Evolutionary conservation across 2,888 invertebrate genomes (phyloP).

Genomic region (Trichopoda pennipes): DNA sequence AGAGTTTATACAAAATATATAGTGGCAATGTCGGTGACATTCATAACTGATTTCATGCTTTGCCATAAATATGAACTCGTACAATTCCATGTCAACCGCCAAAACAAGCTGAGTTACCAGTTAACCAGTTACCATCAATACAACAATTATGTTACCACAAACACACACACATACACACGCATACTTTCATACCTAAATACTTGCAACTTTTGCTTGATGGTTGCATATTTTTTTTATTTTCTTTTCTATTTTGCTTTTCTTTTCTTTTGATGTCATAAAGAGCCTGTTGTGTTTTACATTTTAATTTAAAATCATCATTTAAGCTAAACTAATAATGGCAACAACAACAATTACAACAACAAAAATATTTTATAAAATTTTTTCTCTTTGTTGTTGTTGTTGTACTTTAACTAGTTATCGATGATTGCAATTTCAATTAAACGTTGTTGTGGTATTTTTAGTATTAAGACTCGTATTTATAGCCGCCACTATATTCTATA

Average conservation of each 20-base stretch:
- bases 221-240: conserved; percentile 36
- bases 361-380: not conserved
- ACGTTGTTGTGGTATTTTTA: conserved; percentile 34
- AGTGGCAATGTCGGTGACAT: conserved; percentile 68
- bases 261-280: conserved; percentile 61
- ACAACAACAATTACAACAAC: conserved; percentile 18
- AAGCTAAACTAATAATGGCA: conserved; percentile 30
- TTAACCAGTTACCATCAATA: not conserved
- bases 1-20: conserved; percentile 17
- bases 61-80: conserved; percentile 61
- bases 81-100: conserved; percentile 49
- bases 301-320: conserved; percentile 68
- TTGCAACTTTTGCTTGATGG: conserved; percentile 27
- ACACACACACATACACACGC: not conserved
- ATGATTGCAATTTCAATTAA: conserved; percentile 17
- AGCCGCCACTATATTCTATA: conserved; percentile 35
- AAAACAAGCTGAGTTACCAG: conserved; percentile 1
- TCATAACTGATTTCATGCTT: conserved; percentile 69
- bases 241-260: not conserved
- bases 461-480: conserved; percentile 65
- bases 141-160: conserved; percentile 24
- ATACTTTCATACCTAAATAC: not conserved
- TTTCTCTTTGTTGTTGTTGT: not conserved
- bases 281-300: conserved; percentile 68
- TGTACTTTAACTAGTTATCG: conserved; percentile 18